Percentiles rank a stretch among this genome's conserved stretches.
Evolutionary conservation across 2,113 vertebrate genomes (phyloP).

Genomic region (Protobothrops flavoviridis): DNA sequence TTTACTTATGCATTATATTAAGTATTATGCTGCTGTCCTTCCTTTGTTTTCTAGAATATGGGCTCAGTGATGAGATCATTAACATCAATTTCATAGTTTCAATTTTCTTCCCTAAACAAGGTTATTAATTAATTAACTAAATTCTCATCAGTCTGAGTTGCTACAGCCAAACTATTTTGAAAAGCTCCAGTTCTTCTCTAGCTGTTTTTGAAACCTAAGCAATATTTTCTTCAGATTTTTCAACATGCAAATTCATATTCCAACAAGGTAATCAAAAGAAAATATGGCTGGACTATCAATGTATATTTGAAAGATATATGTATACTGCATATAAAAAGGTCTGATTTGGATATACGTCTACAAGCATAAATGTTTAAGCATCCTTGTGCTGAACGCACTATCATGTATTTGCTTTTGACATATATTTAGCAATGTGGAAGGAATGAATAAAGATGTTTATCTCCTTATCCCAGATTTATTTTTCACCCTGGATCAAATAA

Average conservation of each 20-base stretch:
- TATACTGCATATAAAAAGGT: not conserved
- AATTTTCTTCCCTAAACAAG: not conserved
- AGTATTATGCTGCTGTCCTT: not conserved
- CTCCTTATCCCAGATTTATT: not conserved
- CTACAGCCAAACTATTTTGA: not conserved
- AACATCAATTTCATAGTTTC: not conserved
- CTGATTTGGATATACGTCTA: not conserved
- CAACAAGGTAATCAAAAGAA: not conserved
- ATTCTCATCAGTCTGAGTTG: not conserved
- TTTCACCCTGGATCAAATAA: not conserved
- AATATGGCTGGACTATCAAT: not conserved
- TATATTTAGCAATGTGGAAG: not conserved
- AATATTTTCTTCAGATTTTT: slow-evolving; percentile 4
- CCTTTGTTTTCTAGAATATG: not conserved
- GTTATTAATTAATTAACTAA: slow-evolving; percentile 18
- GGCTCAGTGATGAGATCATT: not conserved
- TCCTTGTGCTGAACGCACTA: not conserved
- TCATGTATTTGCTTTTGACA: slow-evolving; percentile 8
- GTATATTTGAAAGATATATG: slow-evolving; percentile 11
- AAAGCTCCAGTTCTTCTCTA: not conserved
- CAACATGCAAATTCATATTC: not conserved
- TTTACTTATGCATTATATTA: not conserved
- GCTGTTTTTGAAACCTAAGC: not conserved
- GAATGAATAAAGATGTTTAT: not conserved
- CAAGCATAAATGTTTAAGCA: not conserved